These are phyloP conservation scores for Panagrolaimus sp. DNA, from an alignment of 1,140 invertebrate species.

Conservation along the genomic window DNA sequence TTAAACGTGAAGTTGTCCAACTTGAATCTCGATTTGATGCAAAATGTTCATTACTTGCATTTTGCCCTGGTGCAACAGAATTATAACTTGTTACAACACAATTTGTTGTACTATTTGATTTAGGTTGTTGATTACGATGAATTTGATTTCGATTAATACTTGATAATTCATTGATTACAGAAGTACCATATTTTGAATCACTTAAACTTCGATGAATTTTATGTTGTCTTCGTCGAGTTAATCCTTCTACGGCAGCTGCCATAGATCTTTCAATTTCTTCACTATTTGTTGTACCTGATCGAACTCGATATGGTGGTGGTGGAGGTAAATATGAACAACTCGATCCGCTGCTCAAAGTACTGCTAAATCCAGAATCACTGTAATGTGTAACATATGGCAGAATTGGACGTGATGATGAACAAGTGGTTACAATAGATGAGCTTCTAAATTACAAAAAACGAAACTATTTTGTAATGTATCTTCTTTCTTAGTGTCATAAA, in stretches of 20 bases:
- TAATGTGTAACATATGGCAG: constrained; percentile 49
- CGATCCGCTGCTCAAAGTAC: constrained; percentile 41
- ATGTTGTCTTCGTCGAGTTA: constrained; percentile 25
- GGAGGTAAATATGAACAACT: constrained; percentile 45
- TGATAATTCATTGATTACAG: not conserved
- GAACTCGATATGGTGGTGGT: constrained; percentile 45
- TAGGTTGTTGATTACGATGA: no score
- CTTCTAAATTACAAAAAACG: constrained; percentile 30
- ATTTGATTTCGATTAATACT: not conserved
- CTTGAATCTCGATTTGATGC: constrained; percentile 22
- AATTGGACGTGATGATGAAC: constrained; percentile 34
- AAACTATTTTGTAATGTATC: not conserved
- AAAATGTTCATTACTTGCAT: constrained; percentile 8
- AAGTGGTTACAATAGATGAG: constrained; percentile 31
- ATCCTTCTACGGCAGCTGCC: constrained; percentile 13
- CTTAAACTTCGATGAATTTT: constrained; percentile 45
- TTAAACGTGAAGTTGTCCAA: constrained; percentile 29
- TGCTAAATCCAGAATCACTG: constrained; percentile 50
- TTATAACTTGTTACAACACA: not conserved
- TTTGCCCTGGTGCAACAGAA: not conserved
- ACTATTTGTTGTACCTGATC: constrained; percentile 31
- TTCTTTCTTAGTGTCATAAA: not conserved
- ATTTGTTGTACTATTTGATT: no score
- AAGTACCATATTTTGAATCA: constrained; percentile 44
- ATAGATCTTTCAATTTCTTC: constrained; percentile 20